phyloP scores from a whole-genome alignment of 23 tunicate species.

The Botrylloides violaceus region DNA sequence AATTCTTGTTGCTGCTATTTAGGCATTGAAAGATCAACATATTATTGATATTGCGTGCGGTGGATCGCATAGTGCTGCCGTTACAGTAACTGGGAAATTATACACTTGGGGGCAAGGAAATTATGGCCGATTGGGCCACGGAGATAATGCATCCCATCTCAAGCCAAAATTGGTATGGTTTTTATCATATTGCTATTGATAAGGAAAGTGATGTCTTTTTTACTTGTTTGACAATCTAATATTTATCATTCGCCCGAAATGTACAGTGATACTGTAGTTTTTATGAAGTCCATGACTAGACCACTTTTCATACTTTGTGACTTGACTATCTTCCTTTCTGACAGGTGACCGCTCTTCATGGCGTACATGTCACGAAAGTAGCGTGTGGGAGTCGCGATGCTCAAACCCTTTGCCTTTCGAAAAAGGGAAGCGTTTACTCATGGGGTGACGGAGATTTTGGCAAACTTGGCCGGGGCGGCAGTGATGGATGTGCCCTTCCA shows the following conservation, averaged over 20 bases:
- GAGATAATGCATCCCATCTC: conserved; percentile 56
- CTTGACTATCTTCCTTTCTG: too few relatives aligned
- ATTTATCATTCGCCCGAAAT: too few relatives aligned
- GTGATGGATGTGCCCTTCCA: conserved; percentile 77
- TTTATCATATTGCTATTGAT: not conserved
- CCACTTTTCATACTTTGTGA: too few relatives aligned
- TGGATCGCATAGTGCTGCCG: conserved; percentile 79
- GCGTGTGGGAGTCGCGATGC: conserved; percentile 91
- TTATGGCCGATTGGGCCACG: conserved; percentile 87
- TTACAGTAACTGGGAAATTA: conserved; percentile 40
- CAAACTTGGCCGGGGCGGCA: conserved; percentile 72
- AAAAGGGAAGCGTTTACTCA: conserved; percentile 50
- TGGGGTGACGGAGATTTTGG: conserved; percentile 99
- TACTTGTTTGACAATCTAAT: too few relatives aligned
- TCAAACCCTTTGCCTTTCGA: conserved; percentile 56
- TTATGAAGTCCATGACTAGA: too few relatives aligned
- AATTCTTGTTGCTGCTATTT: not conserved
- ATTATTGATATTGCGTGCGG: conserved; percentile 69
- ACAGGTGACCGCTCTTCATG: conserved; percentile 59
- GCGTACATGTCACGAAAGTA: conserved; percentile 34
- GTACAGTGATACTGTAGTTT: too few relatives aligned
- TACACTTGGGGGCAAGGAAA: conserved; percentile 93
- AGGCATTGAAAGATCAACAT: conserved; percentile 45
- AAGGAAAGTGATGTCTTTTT: not conserved
- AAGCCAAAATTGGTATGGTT: conserved; percentile 63